A percentile compares a stretch with the other conserved stretches of the same genome.
phyloP scores from a whole-genome alignment of 2,888 invertebrate genomes.

The Tiliacea aurago region DNA sequence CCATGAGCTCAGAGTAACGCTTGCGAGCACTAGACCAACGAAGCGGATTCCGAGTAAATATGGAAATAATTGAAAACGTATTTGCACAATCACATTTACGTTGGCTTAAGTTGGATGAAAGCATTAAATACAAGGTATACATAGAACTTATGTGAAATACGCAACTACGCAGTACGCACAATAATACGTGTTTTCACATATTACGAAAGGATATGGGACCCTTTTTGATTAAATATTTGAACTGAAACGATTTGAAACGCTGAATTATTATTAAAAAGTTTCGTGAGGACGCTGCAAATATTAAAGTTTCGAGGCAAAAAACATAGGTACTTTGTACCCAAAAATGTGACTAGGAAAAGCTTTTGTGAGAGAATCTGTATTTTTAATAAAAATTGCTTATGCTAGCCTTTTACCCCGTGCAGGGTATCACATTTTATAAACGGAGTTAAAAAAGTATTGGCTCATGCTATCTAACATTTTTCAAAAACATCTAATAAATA shows the following conservation, averaged over 20 bases:
- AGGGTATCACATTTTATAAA: background rate
- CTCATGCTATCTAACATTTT: background rate
- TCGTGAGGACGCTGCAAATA: background rate
- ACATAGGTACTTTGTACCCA: too few relatives aligned
- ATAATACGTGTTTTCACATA: background rate
- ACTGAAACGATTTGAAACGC: background rate
- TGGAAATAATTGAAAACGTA: conserved; percentile 35
- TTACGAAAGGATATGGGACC: background rate
- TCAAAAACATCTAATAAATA: background rate
- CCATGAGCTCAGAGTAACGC: background rate
- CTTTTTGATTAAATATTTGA: background rate
- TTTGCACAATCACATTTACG: background rate
- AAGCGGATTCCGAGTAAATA: background rate
- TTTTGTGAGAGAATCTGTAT: background rate
- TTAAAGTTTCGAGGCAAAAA: background rate
- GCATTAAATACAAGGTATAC: background rate
- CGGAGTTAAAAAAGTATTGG: background rate
- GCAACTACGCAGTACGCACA: too few relatives aligned
- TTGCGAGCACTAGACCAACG: too few relatives aligned
- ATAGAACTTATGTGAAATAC: background rate
- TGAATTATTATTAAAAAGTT: background rate
- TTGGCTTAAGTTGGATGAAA: background rate
- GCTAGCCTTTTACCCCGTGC: background rate
- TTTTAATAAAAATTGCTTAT: background rate
- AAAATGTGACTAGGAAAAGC: background rate